Percentiles rank a stretch among this genome's conserved stretches.
Evolutionary conservation across 2,888 invertebrate species (phyloP).

Genomic region (Hirtodrosophila histrioides): DNA sequence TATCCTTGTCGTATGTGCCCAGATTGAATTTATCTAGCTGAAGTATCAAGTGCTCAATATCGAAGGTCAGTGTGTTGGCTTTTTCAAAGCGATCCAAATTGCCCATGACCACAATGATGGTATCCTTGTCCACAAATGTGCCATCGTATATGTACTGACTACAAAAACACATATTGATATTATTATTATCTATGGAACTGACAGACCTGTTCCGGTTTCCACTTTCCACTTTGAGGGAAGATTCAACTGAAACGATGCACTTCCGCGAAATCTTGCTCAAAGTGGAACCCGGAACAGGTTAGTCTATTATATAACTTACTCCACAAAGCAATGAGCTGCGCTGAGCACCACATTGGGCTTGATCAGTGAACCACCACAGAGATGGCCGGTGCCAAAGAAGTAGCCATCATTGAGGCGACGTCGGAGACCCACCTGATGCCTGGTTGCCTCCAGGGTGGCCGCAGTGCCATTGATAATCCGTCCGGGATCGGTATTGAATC

Average conservation of each 20-base stretch:
- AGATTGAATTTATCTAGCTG: constrained; percentile 63
- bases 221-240: too few relatives aligned
- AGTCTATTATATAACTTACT: constrained; percentile 62
- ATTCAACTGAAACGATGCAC: too few relatives aligned
- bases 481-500: constrained; percentile 62
- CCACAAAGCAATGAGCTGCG: constrained; percentile 82
- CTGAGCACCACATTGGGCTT: constrained; percentile 70
- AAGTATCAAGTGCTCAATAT: constrained; percentile 62
- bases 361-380: constrained; percentile 81
- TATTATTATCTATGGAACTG: too few relatives aligned
- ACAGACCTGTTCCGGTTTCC: too few relatives aligned
- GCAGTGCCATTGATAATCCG: constrained; percentile 76
- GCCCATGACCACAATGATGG: constrained; percentile 81
- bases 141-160: constrained; percentile 62
- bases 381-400: constrained; percentile 81
- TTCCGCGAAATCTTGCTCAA: too few relatives aligned
- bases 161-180: neutral
- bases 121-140: constrained; percentile 54
- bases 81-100: constrained; percentile 77
- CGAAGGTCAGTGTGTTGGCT: constrained; percentile 69
- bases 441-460: constrained; percentile 64
- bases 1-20: constrained; percentile 71
- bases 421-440: constrained; percentile 80
- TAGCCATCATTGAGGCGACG: constrained; percentile 67
- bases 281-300: too few relatives aligned